Evolutionary conservation across 2,797 vertebrate species (phyloP), one percentile per base, ranked within the genome.

Genomic region (Pampus argenteus): DNA sequence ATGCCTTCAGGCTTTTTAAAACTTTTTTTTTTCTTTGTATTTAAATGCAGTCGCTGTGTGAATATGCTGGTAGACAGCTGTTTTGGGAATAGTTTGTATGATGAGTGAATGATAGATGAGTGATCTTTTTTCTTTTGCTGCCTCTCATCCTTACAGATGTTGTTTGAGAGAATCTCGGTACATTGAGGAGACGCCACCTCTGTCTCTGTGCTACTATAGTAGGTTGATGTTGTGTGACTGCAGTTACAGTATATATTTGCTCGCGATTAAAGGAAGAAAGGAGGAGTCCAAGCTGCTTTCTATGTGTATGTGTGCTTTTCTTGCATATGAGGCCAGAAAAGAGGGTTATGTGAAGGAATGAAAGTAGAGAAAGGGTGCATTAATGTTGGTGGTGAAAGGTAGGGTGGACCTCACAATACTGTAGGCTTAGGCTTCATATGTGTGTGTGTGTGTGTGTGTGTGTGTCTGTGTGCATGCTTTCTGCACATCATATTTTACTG

Each of bases 11-110:
- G 74, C 57, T 18, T 60, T 55, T 60, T 50, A 61, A 11, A 6
- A 5, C 23, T 28, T 52, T n/a, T 5, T 36, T 69, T 20, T 20
- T 23, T 15, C 14, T 38, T 61, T 25, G 49, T 69, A 66, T 80
- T 79, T 76, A 75, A 85, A 81, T 66, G 31, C 68, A 68, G 66
- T 71, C 49, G 54, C 23, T 51, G 26, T 73, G 59, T 31, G 42
- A 62, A 81, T 64, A 29, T 57, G 23, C 72, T 54, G 29, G 66
- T 56, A 64, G 69, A 76, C 63, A 75, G 61, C 69, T 83, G 69
- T 74, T 84, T 49, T 54, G 57, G 68, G 70, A 83, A 67, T 62
- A 47, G 22, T 45, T 50, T 18, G 36, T 51, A n/a, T 23, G 38
- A n/a, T 23, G 38, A 76, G 62, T 48, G 59, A 67, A 64, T 64